These are phyloP conservation scores for Mustelus asterias DNA, from an alignment of 2,113 vertebrate species.

Conservation along the genomic window DNA sequence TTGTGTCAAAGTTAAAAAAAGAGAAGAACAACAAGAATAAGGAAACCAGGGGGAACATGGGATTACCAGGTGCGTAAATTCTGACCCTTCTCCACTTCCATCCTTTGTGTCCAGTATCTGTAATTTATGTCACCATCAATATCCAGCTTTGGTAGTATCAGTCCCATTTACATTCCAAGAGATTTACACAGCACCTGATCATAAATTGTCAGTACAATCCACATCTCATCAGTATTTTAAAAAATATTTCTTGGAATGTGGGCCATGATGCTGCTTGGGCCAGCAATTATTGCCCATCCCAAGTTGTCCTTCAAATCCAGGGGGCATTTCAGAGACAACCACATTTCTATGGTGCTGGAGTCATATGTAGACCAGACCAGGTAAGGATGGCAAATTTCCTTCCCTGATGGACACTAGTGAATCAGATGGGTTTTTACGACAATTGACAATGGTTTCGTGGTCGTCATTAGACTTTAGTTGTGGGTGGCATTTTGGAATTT, in stretches of 20 bases:
- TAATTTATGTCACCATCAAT: constrained; percentile 39
- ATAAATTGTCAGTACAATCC: not conserved
- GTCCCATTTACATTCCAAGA: constrained; percentile 38
- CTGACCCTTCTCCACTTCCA: constrained; percentile 26
- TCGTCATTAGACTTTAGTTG: no score
- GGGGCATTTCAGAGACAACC: no score
- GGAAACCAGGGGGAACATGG: constrained; percentile 68
- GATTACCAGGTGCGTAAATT: constrained; percentile 67
- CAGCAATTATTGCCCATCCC: no score
- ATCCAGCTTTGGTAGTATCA: constrained; percentile 38
- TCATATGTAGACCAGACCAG: no score
- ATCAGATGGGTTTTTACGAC: no score
- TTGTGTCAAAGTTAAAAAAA: constrained; percentile 96
- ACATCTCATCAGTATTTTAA: not conserved
- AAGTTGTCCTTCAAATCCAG: no score
- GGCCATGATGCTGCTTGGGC: no score
- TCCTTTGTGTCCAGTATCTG: constrained; percentile 35
- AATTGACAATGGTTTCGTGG: no score
- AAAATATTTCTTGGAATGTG: no score
- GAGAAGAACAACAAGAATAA: constrained; percentile 93
- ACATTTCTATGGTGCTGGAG: no score
- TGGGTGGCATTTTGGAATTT: not conserved
- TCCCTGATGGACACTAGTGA: no score
- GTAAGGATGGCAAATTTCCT: no score
- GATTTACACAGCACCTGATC: not conserved